These are phyloP conservation scores for Epizoanthus ramosus DNA, from an alignment of 92 coral and sea anemone species.

Conservation along the genomic window DNA sequence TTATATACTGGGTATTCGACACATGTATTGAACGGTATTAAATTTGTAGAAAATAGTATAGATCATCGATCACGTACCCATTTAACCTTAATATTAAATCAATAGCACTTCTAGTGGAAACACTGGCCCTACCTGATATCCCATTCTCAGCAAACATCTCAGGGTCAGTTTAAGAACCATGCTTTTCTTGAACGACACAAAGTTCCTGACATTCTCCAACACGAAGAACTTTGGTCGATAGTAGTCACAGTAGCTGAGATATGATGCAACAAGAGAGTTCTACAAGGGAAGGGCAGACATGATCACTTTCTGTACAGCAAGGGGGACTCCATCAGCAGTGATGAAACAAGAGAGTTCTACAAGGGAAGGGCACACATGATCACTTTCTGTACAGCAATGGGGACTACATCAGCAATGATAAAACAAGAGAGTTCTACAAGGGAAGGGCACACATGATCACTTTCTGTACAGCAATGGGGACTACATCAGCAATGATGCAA, in stretches of 20 bases:
- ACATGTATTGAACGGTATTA: too few species aligned
- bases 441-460: neutral
- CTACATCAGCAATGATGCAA: too few species aligned
- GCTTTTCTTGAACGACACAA: conserved; percentile 92
- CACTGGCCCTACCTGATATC: conserved; percentile 82
- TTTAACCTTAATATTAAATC: too few species aligned
- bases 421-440: conserved; percentile 86
- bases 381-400: neutral
- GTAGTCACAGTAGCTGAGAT: conserved; percentile 96
- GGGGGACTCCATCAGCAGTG: too few species aligned
- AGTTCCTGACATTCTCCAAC: conserved; percentile 95
- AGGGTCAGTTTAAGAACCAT: conserved; percentile 97
- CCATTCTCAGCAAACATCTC: conserved; percentile 93
- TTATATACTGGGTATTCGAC: neutral
- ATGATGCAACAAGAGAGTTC: conserved; percentile 93
- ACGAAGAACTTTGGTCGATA: conserved; percentile 95
- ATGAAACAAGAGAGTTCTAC: conserved; percentile 90
- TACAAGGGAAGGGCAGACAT: conserved; percentile 31
- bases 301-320: neutral
- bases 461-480: too few species aligned
- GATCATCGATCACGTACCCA: too few species aligned
- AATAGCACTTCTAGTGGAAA: neutral
- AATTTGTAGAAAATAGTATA: too few species aligned
- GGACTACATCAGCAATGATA: too few species aligned
- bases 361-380: conserved; percentile 3